Conservation (phyloP, 2,113 vertebrate species). For the Pollimyrus isidori region DNA sequence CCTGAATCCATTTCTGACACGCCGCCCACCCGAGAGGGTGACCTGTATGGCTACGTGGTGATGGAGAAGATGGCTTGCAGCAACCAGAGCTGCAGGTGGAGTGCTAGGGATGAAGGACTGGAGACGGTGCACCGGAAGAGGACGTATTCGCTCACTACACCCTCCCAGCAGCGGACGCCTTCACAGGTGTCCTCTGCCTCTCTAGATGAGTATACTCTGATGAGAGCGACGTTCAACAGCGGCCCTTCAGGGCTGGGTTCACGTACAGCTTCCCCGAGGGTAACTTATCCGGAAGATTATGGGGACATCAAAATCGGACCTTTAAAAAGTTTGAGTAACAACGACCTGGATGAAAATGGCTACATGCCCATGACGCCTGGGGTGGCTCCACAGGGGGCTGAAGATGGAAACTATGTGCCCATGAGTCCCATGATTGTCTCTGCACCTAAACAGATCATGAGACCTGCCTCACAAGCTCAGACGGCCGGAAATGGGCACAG, state of each 20-base stretch:
- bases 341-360: constrained; percentile 69
- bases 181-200: constrained; percentile 79
- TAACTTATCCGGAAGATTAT: constrained; percentile 83
- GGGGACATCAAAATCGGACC: constrained; percentile 81
- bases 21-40: constrained; percentile 67
- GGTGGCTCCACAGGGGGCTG: constrained; percentile 43
- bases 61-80: constrained; percentile 69
- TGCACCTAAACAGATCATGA: constrained; percentile 79
- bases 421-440: constrained; percentile 90
- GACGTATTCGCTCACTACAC: constrained; percentile 82
- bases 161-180: constrained; percentile 63
- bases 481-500: constrained; percentile 51
- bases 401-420: constrained; percentile 69
- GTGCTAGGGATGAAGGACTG: constrained; percentile 39
- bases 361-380: constrained; percentile 94
- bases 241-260: constrained; percentile 66
- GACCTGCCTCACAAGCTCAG: constrained; percentile 62
- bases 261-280: constrained; percentile 68
- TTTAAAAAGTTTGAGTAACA: constrained; percentile 65
- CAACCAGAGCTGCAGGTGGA: constrained; percentile 29
- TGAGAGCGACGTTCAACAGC: constrained; percentile 69
- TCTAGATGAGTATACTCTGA: constrained; percentile 83
- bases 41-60: constrained; percentile 77
- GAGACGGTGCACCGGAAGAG: constrained; percentile 73
- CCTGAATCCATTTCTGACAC: constrained; percentile 82